Conservation (phyloP, 37 sponge, comb jelly and placozoan genomes). For the Halisarca cf. caerulea region DNA sequence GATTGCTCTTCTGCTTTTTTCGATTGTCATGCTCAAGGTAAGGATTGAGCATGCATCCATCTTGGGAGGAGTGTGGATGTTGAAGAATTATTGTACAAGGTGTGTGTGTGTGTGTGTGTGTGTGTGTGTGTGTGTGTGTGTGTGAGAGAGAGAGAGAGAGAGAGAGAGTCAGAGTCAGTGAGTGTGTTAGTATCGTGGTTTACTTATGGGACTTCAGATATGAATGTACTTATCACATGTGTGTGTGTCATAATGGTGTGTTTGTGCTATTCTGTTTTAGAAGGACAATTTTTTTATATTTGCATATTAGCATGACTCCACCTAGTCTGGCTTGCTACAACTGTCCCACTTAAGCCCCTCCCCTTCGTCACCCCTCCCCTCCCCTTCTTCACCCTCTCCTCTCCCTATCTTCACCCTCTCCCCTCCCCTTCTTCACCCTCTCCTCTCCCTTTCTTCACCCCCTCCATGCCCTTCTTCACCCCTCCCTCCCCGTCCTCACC, state of each 20-base stretch:
- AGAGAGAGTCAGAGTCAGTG: neutral
- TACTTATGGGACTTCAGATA: neutral
- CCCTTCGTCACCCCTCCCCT: too few relatives aligned
- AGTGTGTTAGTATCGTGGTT: neutral
- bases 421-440: too few relatives aligned
- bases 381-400: too few relatives aligned
- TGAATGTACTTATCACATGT: conserved; percentile 5
- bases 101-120: conserved; percentile 29
- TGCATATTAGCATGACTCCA: too few relatives aligned
- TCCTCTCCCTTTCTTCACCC: too few relatives aligned
- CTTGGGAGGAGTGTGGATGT: neutral
- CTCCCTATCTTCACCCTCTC: too few relatives aligned
- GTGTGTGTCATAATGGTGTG: conserved; percentile 9
- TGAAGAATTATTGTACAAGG: neutral
- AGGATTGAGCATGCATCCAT: neutral
- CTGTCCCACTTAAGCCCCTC: too few relatives aligned
- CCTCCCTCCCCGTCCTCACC: too few relatives aligned
- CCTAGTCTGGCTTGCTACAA: too few relatives aligned
- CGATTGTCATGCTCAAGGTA: neutral
- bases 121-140: conserved; percentile 16
- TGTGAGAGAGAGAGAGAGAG: neutral
- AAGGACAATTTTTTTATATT: too few relatives aligned
- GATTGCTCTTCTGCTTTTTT: neutral
- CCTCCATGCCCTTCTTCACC: too few relatives aligned
- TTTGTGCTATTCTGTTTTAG: too few relatives aligned